Base-by-base conservation (phyloP, 2,113 vertebrate genomes). In the Erinaceus europaeus region DNA sequence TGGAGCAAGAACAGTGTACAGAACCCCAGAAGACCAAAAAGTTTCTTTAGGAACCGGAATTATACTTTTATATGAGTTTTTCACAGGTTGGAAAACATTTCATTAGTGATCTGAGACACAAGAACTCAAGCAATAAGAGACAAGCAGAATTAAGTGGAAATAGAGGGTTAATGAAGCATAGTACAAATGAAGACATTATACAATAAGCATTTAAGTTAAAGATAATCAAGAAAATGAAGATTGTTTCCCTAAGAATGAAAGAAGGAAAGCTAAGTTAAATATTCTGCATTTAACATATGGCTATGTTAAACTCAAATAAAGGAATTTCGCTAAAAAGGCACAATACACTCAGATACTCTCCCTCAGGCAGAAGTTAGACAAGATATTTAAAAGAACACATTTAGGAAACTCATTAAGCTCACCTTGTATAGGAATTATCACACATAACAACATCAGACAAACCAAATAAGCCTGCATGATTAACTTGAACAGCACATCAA, bases 221-320 rank as follows among this genome's bases (percentile, higher is more conserved):
- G 90, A 88, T 92, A 91, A 95, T 86, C 78, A 85, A 92, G 44
- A 83, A 87, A 95, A 91, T 93, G 84, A 88, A 69, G 72, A 81
- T 65, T 40, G 76, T 81, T 93, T 94, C 68, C 46, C 29, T 74
- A 84, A 82, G 82, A 89, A 79, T 50, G 79, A 83, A 93, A 82
- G 76, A 71, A 86, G 20, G 62, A 85, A 80, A 85, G 32, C 72
- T 17, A 91, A 90, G 84, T 86, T 91, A 82, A 92, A 86, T 53
- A 90, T 90, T 94, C 57, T 74, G 8, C 69, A 29, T 84, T 94
- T 78, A 65, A 29, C 90, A 85, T 81, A 90, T 57, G 83, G 82
- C 44, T 92, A 61, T 84, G 62, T 90, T 74, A 61, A 91, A 23
- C 29, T 7, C 69, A 68, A 71, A 59, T 75, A 80, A 68, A 74